A percentile compares a stretch with the other conserved stretches of the same genome.
Evolutionary conservation across 2,113 vertebrate genomes (phyloP).

Genomic region (Aegotheles bennettii): DNA sequence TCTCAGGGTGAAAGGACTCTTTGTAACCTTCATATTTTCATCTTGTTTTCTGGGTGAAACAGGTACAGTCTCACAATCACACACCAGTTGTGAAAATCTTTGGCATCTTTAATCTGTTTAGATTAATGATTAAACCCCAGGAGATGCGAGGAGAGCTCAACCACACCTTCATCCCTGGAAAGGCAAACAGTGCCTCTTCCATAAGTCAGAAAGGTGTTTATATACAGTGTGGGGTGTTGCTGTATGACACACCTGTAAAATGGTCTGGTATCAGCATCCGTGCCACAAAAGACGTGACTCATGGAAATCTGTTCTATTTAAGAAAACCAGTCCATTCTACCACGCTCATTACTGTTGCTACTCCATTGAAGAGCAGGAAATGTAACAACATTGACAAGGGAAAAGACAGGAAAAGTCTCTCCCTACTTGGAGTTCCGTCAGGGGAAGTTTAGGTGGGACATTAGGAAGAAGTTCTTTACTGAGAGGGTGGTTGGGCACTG

Average conservation of each 20-base stretch:
- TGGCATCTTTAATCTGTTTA: background rate
- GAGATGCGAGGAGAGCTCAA: background rate
- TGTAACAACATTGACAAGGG: background rate
- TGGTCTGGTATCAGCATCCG: background rate
- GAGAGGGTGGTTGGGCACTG: too few species aligned
- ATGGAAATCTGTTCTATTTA: background rate
- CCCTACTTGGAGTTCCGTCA: background rate
- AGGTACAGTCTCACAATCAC: background rate
- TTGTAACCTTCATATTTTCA: background rate
- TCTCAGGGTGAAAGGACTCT: background rate
- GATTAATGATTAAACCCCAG: background rate
- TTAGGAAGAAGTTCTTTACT: too few species aligned
- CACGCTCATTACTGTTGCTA: background rate
- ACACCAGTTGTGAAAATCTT: background rate
- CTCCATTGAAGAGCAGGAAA: background rate
- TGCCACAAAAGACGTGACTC: background rate
- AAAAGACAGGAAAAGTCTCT: background rate
- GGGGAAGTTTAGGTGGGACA: too few species aligned
- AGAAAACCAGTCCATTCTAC: background rate
- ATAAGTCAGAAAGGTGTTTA: background rate
- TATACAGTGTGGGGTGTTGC: background rate
- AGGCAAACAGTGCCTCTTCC: background rate
- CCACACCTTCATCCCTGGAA: background rate
- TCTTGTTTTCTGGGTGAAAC: background rate
- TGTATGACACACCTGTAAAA: background rate